Percentiles rank a stretch among this genome's conserved stretches.
Conservation (phyloP, 2,888 invertebrate genomes). For the Orgyia antiqua region DNA sequence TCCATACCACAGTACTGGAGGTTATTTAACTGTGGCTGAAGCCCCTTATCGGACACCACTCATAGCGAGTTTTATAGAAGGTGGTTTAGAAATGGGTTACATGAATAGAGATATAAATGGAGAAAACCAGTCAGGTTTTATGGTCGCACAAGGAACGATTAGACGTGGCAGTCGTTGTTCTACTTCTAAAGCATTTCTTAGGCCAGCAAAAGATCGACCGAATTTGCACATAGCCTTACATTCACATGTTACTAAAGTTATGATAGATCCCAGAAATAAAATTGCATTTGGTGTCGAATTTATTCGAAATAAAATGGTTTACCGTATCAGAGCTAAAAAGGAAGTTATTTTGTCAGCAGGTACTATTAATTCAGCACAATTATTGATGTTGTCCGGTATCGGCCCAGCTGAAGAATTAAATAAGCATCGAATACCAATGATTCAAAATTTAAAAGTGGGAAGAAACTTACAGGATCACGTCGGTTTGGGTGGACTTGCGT, state of each 20-base stretch:
- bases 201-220: conserved; percentile 87
- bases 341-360: conserved; percentile 95
- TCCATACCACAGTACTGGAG: conserved; percentile 88
- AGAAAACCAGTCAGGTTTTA: conserved; percentile 90
- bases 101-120: conserved; percentile 92
- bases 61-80: conserved; percentile 88
- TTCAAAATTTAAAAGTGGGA: conserved; percentile 90
- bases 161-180: conserved; percentile 91
- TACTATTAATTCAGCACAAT: conserved; percentile 94
- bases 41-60: conserved; percentile 92
- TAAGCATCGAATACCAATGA: conserved; percentile 86
- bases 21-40: conserved; percentile 90
- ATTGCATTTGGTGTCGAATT: conserved; percentile 91
- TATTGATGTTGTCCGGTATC: conserved; percentile 95
- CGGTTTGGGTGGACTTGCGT: conserved; percentile 90
- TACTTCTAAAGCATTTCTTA: conserved; percentile 91
- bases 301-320: conserved; percentile 83
- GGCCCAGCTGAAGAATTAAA: conserved; percentile 85
- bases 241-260: conserved; percentile 86
- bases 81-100: conserved; percentile 90
- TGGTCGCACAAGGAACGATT: conserved; percentile 91
- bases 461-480: conserved; percentile 94
- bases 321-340: conserved; percentile 86
- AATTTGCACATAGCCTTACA: conserved; percentile 92
- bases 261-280: conserved; percentile 85